Base-by-base conservation (phyloP, 2,888 invertebrate species). In the Cheiracanthium punctorium region DNA sequence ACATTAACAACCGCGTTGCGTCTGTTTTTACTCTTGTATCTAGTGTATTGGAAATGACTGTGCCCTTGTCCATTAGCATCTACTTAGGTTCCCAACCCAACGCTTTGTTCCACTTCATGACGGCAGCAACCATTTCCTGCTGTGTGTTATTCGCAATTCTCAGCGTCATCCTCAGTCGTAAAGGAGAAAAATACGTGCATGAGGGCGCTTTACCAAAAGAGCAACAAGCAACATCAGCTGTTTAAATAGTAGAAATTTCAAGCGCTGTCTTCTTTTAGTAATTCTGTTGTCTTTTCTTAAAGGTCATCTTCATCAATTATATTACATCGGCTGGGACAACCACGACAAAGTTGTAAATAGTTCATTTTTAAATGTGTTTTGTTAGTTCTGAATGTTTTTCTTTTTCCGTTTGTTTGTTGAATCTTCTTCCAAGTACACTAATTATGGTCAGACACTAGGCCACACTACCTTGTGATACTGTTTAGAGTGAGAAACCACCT, bases 1-100 rank as follows among this genome's bases (percentile, higher is more conserved):
- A 91, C 37, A 89, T 92, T 30, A 91, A 92, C 2, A 92, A 92
- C 10, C 91, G 91, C 86, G 90, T 92, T 4, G 91, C 92, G 0
- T 91, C 92, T 1, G 90, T 92, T 24, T 91, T 92, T 80, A 91
- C 92, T 2, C 90, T 91, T 0, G 92, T 92, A 0, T 92, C 91
- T 0, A 91, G 92, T 1, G 80, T 92, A 10, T 92, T 92, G 0
- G 92, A 92, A 88, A 92, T 92, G 91, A 81, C 76, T 20, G 75
- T 87, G 10, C 80, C 87, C 5, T 48, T 77, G 28, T 24, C 58
- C 28, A 73, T 87, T 8, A 81, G 87, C 67, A 91, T 90, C 48
- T 90, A 92, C 30, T 91, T 91, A 88, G 90, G 90, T n/a, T 88
- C 89, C 4, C 89, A 90, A 29, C 91, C 91, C 1, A 91, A 91